Conservation (phyloP, 2,888 invertebrate genomes). For the Amphiduros pacificus region DNA sequence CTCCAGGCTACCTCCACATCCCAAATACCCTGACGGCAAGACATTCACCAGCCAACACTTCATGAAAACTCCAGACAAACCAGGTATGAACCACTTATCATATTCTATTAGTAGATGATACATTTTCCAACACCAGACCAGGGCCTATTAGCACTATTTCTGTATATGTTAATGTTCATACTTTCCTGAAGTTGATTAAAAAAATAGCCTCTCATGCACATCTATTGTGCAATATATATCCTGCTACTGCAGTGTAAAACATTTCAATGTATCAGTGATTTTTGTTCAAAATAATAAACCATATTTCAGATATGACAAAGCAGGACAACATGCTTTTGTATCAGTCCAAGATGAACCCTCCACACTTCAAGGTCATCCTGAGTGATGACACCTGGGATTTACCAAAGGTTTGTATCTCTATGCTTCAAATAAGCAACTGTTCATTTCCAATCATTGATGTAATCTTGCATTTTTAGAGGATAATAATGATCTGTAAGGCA, state of each 20-base stretch:
- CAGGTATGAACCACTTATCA: conserved; percentile 53
- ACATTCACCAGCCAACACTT: conserved; percentile 59
- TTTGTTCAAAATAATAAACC: not conserved
- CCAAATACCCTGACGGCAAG: conserved; percentile 59
- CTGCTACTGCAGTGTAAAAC: too few relatives aligned
- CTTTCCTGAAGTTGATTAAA: not conserved
- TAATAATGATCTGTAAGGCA: too few relatives aligned
- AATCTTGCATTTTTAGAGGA: too few relatives aligned
- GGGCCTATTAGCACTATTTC: not conserved
- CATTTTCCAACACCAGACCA: not conserved
- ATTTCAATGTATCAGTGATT: too few relatives aligned
- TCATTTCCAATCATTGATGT: not conserved
- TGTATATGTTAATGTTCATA: not conserved
- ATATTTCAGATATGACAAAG: conserved; percentile 35
- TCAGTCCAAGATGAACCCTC: conserved; percentile 69
- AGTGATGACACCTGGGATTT: conserved; percentile 72
- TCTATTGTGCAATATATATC: too few relatives aligned
- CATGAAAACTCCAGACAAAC: conserved; percentile 56
- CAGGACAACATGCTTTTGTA: conserved; percentile 67
- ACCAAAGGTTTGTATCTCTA: conserved; percentile 64
- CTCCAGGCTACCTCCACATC: conserved; percentile 68
- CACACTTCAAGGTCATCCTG: conserved; percentile 72
- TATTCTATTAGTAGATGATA: not conserved
- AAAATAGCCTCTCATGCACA: too few relatives aligned
- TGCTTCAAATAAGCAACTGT: not conserved